A percentile compares a stretch with the other conserved stretches of the same genome.
These are phyloP conservation scores for Volucella zonaria DNA, from an alignment of 2,888 invertebrate species.

Conservation along the genomic window DNA sequence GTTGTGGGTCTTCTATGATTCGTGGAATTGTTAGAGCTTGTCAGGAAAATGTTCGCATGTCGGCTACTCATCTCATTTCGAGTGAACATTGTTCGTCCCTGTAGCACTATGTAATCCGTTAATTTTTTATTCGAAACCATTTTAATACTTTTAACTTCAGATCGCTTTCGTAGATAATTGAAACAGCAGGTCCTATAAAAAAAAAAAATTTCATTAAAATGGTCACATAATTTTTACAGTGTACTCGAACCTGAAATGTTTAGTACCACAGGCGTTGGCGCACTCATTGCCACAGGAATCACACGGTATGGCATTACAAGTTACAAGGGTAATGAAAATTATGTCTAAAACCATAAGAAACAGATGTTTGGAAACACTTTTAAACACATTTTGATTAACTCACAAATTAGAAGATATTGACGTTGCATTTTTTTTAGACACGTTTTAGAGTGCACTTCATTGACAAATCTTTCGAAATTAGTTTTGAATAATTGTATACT, in stretches of 20 bases:
- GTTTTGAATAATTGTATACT: neutral
- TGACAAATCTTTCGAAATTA: constrained; percentile 5
- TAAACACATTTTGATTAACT: neutral
- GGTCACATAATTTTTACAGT: neutral
- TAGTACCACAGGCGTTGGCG: constrained; percentile 86
- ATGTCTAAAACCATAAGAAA: constrained; percentile 31
- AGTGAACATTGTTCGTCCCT: constrained; percentile 79
- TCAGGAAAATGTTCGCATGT: constrained; percentile 47
- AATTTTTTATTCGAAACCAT: constrained; percentile 79
- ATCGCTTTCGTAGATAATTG: constrained; percentile 86
- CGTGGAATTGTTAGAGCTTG: constrained; percentile 32
- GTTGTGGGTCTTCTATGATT: constrained; percentile 11
- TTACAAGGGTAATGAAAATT: constrained; percentile 65
- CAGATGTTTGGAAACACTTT: neutral
- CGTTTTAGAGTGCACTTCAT: neutral
- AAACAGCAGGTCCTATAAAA: constrained; percentile 85
- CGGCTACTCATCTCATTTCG: constrained; percentile 76
- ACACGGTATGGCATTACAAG: constrained; percentile 83
- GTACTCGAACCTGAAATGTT: constrained; percentile 83
- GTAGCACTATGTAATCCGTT: constrained; percentile 80
- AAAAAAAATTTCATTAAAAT: neutral
- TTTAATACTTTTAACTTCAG: constrained; percentile 79
- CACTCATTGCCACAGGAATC: constrained; percentile 87
- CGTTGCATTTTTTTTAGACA: constrained; percentile 31
- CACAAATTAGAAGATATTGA: constrained; percentile 43